Evolutionary conservation across 1,140 invertebrate genomes (phyloP).

Genomic region (Marisa cornuarietis): DNA sequence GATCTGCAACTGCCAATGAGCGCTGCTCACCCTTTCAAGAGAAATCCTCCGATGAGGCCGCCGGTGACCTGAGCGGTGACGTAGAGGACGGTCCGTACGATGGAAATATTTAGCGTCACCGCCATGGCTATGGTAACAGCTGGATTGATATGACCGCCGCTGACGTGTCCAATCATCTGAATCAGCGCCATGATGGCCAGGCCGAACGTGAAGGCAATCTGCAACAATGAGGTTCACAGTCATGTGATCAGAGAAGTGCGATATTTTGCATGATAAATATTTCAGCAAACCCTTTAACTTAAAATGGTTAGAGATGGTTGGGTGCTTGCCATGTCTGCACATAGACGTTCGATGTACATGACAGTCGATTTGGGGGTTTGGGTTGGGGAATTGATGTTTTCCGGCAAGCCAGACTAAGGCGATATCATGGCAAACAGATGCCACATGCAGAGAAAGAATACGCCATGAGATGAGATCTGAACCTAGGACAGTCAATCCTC

Average conservation of each 20-base stretch:
- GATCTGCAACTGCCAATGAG: neutral
- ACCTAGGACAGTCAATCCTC: too few relatives aligned
- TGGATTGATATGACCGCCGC: slow-evolving; percentile 61
- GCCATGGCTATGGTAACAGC: slow-evolving; percentile 58
- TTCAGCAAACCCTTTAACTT: too few relatives aligned
- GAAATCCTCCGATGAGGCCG: slow-evolving; percentile 49
- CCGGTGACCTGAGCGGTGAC: slow-evolving; percentile 52
- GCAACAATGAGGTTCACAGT: slow-evolving; percentile 69
- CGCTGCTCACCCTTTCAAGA: slow-evolving; percentile 48
- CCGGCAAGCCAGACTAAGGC: too few relatives aligned
- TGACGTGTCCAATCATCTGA: slow-evolving; percentile 56
- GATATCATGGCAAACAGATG: neutral
- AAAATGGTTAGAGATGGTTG: neutral
- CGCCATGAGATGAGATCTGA: too few relatives aligned
- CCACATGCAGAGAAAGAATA: too few relatives aligned
- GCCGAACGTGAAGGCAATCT: slow-evolving; percentile 77
- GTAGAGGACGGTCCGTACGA: slow-evolving; percentile 75
- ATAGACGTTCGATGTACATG: too few relatives aligned
- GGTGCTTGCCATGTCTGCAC: neutral
- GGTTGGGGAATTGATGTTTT: too few relatives aligned
- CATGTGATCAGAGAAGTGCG: too few relatives aligned
- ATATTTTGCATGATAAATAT: too few relatives aligned
- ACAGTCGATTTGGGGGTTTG: too few relatives aligned
- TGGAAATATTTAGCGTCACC: slow-evolving; percentile 78
- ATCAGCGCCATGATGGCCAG: slow-evolving; percentile 51